These are phyloP conservation scores for Menidia beryllina DNA, from an alignment of 2,113 vertebrate species.

Conservation along the genomic window DNA sequence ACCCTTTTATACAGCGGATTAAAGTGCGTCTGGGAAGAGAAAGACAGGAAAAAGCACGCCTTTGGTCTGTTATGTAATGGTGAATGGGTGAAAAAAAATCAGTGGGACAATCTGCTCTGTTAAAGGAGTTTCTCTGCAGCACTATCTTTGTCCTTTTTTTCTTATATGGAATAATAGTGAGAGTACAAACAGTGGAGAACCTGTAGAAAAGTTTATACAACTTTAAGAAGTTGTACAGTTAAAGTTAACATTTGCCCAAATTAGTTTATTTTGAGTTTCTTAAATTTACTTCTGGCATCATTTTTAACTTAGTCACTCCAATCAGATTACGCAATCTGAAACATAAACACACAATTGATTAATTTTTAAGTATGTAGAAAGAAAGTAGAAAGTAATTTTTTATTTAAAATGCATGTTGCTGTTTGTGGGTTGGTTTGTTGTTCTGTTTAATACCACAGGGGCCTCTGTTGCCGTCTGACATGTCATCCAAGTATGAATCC, in stretches of 20 bases:
- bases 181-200: background rate
- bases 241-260: background rate
- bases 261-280: background rate
- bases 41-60: constrained; percentile 68
- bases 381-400: constrained; percentile 2
- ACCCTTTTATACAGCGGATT: constrained; percentile 75
- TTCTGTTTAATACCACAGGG: background rate
- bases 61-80: constrained; percentile 83
- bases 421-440: constrained; percentile 14
- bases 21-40: constrained; percentile 79
- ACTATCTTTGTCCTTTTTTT: constrained; percentile 27
- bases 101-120: constrained; percentile 58
- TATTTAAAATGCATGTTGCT: constrained; percentile 7
- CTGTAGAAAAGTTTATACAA: constrained; percentile 38
- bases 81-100: constrained; percentile 73
- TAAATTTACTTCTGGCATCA: background rate
- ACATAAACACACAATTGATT: background rate
- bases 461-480: background rate
- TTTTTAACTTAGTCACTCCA: background rate
- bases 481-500: no score
- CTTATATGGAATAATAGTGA: background rate
- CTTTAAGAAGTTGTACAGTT: constrained; percentile 30
- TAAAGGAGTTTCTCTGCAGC: constrained; percentile 49
- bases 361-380: constrained; percentile 2
- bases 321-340: background rate